Base-by-base conservation (phyloP, 1,140 invertebrate genomes). In the Marisa cornuarietis region DNA sequence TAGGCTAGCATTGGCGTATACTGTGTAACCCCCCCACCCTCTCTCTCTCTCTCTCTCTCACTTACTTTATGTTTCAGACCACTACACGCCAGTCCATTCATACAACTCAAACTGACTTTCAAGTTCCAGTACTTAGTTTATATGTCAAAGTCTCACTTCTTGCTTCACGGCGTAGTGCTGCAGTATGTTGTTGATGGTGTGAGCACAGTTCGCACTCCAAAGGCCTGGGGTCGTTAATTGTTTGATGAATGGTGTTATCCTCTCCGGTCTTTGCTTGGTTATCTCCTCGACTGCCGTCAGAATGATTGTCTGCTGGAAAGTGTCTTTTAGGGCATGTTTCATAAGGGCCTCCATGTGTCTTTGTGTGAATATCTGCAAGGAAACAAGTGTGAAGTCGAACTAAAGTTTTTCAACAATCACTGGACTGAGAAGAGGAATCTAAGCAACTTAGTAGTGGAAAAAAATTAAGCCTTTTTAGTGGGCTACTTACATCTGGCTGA, bases 401-500 rank as follows among this genome's bases (percentile, higher is more conserved):
- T 4, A 42, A 42, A 0, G 31, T 42, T 42, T 42, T 42, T 6
- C 31, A 42, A 42, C 0, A 42, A 42, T 42, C 31, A 42, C 0
- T 42, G 31, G 31, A 42, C 31, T 42, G 31, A 4, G 2, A 2
- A 42, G 31, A 42, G 31, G 31, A 6, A 42, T 42, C 3, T 42
- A 42, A 42, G 6, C 31, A 42, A 42, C 6, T 42, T 42, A 42
- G 31, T 6, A 42, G 31, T 42, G 31, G 6, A 0, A 4, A 42
- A 0, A 42, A 42, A n/a, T n/a, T n/a, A n/a, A n/a, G n/a, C n/a
- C n/a, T n/a, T n/a, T n/a, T 42, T 42, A 42, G 22, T n/a, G 24
- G 54, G 16, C 26, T 3, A 66, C 42, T 66, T 79, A 79, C 81
- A 65, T 82, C 78, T 63, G 81, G 78, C 24, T 79, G 73, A 18